Conservation (phyloP, 2,797 vertebrate species). For the Onychomys torridus region DNA sequence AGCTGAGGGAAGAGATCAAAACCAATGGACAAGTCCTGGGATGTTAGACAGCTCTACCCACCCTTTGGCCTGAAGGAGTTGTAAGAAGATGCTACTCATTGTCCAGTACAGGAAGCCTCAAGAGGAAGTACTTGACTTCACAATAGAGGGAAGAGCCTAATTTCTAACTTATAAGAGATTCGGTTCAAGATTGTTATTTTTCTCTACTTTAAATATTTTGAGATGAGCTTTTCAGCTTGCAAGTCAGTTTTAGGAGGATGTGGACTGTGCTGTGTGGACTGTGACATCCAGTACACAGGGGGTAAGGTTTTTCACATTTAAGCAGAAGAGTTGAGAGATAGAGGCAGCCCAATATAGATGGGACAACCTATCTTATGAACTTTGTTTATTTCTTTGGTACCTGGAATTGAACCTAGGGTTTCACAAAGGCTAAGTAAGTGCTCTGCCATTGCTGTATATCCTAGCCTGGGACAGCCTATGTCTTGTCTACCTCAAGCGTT, state of each 20-base stretch:
- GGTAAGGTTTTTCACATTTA: background rate
- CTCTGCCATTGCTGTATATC: background rate
- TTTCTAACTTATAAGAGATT: constrained; percentile 2
- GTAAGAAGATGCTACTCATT: background rate
- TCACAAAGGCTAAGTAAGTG: background rate
- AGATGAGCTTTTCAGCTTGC: background rate
- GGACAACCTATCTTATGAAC: background rate
- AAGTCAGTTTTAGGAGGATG: background rate
- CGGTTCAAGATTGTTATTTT: constrained; percentile 23
- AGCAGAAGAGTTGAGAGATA: background rate
- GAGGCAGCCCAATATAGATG: background rate
- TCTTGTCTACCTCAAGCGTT: rapidly evolving
- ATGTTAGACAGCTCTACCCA: rapidly evolving
- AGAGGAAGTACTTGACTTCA: background rate
- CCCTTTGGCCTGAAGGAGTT: background rate
- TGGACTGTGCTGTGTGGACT: background rate
- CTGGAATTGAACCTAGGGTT: background rate
- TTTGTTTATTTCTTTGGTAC: background rate
- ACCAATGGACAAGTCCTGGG: rapidly evolving
- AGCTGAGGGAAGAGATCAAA: background rate
- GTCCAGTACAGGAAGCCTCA: background rate
- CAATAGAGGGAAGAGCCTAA: background rate
- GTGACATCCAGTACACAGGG: background rate
- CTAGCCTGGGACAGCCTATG: background rate
- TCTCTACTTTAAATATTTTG: background rate